Conservation (phyloP, 2,113 vertebrate genomes). For the Tauraco erythrolophus region DNA sequence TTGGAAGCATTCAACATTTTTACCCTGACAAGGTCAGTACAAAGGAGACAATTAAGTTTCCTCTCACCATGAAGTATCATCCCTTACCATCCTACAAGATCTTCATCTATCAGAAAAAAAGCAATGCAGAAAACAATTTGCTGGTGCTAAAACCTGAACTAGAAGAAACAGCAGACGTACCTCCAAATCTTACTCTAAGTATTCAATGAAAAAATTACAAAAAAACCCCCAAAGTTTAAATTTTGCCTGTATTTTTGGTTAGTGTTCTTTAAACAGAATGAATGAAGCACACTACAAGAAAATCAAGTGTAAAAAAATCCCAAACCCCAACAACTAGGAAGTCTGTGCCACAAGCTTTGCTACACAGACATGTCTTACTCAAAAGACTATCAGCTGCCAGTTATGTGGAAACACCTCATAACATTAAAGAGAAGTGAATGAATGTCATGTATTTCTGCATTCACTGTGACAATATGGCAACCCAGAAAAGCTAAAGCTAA, state of each 20-base stretch:
- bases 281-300: neutral
- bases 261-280: neutral
- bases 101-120: neutral
- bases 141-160: neutral
- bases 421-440: neutral
- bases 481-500: neutral
- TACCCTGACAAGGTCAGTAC: neutral
- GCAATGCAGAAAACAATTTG: neutral
- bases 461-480: neutral
- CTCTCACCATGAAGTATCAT: neutral
- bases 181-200: neutral
- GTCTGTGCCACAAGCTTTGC: neutral
- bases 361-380: neutral
- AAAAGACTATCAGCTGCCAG: neutral
- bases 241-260: neutral
- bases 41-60: neutral
- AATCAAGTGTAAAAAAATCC: neutral
- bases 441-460: neutral
- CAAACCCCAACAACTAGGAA: neutral
- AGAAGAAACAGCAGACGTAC: neutral
- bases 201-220: neutral
- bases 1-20: neutral
- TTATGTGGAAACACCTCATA: neutral
- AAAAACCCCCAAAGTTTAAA: neutral
- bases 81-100: neutral